Conservation (phyloP, 2,797 vertebrate genomes). For the Chelmon rostratus region DNA sequence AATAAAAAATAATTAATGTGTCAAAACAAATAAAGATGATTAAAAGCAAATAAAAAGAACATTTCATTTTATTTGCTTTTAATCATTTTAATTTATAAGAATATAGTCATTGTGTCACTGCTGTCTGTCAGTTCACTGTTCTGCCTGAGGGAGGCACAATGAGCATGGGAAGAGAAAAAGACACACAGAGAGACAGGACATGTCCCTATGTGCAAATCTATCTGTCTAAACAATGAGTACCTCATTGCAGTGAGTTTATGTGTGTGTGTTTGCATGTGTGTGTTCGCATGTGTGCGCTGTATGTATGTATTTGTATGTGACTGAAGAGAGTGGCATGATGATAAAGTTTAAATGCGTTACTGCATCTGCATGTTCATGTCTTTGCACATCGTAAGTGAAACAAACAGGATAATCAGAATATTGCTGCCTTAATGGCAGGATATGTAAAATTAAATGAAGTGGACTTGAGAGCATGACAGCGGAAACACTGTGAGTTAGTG, state of each 20-base stretch:
- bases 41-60: background rate
- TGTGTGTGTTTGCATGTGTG: background rate
- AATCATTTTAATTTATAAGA: too few relatives aligned
- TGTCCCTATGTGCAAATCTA: background rate
- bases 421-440: background rate
- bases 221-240: background rate
- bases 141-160: conserved; percentile 62
- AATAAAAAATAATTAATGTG: background rate
- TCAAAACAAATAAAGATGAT: conserved; percentile 11
- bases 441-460: background rate
- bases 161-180: conserved; percentile 12
- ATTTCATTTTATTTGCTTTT: too few relatives aligned
- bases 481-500: conserved; percentile 1
- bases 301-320: background rate
- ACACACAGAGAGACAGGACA: background rate
- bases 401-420: background rate
- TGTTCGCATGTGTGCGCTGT: background rate
- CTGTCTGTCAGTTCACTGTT: conserved; percentile 40
- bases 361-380: background rate
- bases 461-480: background rate
- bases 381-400: background rate
- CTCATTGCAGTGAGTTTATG: background rate
- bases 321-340: background rate
- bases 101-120: background rate
- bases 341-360: background rate